phyloP scores from a whole-genome alignment of 2,113 vertebrate species.

The Archocentrus centrarchus region DNA sequence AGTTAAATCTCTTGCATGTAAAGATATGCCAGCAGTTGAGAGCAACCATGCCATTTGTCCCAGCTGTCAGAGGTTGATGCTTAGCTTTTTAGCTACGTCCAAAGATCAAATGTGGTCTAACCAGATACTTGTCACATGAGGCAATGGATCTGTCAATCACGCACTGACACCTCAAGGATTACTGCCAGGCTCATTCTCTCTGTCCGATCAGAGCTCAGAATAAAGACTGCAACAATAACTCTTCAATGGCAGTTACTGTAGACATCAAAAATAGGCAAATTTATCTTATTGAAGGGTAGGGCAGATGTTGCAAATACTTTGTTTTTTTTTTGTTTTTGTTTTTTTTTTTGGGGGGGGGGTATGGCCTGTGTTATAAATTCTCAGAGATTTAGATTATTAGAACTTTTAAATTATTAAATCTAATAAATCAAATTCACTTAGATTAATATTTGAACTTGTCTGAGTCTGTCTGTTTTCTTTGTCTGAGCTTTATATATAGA shows the following conservation, averaged over 20 bases:
- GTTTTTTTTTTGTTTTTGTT: too few relatives aligned
- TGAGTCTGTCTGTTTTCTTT: neutral
- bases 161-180: slow-evolving; percentile 42
- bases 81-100: slow-evolving; percentile 39
- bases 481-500: neutral
- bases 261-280: neutral
- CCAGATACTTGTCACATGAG: slow-evolving; percentile 65
- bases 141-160: slow-evolving; percentile 66
- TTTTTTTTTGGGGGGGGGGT: too few relatives aligned
- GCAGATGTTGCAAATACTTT: neutral
- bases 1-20: slow-evolving; percentile 23
- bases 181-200: slow-evolving; percentile 34
- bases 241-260: neutral
- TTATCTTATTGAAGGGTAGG: neutral
- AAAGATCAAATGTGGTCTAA: slow-evolving; percentile 55
- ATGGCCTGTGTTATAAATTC: neutral
- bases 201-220: slow-evolving; percentile 38
- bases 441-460: neutral
- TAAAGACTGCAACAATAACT: slow-evolving; percentile 12
- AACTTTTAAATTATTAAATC: neutral
- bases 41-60: slow-evolving; percentile 28
- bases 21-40: slow-evolving; percentile 33
- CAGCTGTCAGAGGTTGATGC: slow-evolving; percentile 52
- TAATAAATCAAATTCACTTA: neutral
- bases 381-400: neutral